Evolutionary conservation across 2,888 invertebrate genomes (phyloP).

Genomic region (Drosophila paramelanica): DNA sequence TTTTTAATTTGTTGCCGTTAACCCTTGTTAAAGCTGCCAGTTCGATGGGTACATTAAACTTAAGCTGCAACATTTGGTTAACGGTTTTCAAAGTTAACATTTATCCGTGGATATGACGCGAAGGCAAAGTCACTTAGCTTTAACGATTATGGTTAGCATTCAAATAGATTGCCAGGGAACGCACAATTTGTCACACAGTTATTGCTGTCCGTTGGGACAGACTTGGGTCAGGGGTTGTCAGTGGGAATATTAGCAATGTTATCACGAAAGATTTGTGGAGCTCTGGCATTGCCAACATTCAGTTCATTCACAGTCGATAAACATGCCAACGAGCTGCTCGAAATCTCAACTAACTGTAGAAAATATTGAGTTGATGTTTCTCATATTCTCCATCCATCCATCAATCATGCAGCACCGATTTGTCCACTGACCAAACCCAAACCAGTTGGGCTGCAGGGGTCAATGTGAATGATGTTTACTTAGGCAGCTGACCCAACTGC

Average conservation of each 20-base stretch:
- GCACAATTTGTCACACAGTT: constrained; percentile 44
- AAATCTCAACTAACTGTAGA: constrained; percentile 37
- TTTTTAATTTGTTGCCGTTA: neutral
- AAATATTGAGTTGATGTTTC: constrained; percentile 13
- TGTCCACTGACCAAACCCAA: constrained; percentile 26
- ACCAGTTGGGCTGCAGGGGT: constrained; percentile 50
- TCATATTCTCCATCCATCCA: constrained; percentile 37
- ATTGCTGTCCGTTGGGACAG: neutral
- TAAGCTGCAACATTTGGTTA: constrained; percentile 11
- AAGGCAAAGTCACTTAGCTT: constrained; percentile 44
- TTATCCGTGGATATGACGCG: constrained; percentile 20
- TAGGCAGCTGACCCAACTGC: constrained; percentile 59
- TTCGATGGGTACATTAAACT: constrained; percentile 24
- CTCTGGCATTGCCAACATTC: constrained; percentile 9
- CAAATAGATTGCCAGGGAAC: constrained; percentile 50
- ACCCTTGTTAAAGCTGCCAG: neutral
- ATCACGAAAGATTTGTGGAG: constrained; percentile 20
- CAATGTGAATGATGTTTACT: constrained; percentile 61
- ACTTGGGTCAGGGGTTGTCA: neutral
- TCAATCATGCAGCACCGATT: constrained; percentile 51
- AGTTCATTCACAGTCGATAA: constrained; percentile 59
- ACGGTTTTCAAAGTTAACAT: constrained; percentile 7
- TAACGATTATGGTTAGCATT: constrained; percentile 58
- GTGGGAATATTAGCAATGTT: constrained; percentile 19
- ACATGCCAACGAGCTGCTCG: constrained; percentile 37